Evolutionary conservation across 2,888 invertebrate genomes (phyloP).

Genomic region (Lypha dubia): DNA sequence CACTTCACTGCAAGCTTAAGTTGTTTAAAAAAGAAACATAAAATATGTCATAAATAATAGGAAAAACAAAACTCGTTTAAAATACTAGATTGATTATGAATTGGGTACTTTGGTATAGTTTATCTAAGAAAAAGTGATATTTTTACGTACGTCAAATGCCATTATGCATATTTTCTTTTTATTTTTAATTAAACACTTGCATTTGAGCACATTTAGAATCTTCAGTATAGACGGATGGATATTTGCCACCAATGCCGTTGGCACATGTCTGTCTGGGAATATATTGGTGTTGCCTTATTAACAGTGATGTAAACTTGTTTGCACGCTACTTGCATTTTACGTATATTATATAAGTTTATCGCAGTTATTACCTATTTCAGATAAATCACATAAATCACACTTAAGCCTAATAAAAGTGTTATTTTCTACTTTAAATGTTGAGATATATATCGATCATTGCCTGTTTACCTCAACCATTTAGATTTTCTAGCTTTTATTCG

Average conservation of each 20-base stretch:
- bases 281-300: background rate
- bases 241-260: background rate
- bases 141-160: conserved; percentile 19
- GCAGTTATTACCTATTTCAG: too few relatives aligned
- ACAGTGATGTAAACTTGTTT: background rate
- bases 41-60: conserved; percentile 46
- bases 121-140: conserved; percentile 44
- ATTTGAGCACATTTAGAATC: background rate
- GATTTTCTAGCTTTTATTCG: too few relatives aligned
- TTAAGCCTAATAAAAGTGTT: too few relatives aligned
- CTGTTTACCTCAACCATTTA: too few relatives aligned
- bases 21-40: conserved; percentile 26
- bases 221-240: background rate
- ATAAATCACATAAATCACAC: too few relatives aligned
- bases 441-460: too few relatives aligned
- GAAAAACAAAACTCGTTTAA: conserved; percentile 47
- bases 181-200: conserved; percentile 7
- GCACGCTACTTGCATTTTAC: too few relatives aligned
- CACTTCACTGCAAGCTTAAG: conserved; percentile 3
- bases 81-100: conserved; percentile 20
- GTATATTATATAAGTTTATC: too few relatives aligned
- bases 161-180: conserved; percentile 54
- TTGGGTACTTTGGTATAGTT: background rate
- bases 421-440: too few relatives aligned
- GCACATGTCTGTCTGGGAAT: too few relatives aligned